phyloP scores from a whole-genome alignment of 2,888 invertebrate species.

The Cremastinae sp. region DNA sequence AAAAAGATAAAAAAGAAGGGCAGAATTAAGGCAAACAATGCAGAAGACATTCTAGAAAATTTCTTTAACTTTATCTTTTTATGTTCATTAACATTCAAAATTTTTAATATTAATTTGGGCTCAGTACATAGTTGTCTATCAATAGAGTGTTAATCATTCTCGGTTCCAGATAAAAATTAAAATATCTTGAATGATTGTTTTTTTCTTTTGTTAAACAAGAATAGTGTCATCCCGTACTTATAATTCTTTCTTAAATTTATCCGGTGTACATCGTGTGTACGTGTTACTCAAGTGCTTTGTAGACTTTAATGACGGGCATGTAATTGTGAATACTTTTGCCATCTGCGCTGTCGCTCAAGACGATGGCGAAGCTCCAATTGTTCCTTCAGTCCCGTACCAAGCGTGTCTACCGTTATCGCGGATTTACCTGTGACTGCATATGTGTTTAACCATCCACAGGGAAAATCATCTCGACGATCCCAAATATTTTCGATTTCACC shows the following conservation, averaged over 20 bases:
- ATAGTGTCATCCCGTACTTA: background rate
- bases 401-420: conserved; percentile 28
- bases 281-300: conserved; percentile 75
- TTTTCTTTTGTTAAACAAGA: no score
- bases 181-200: no score
- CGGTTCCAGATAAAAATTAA: no score
- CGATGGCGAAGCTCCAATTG: conserved; percentile 78
- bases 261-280: conserved; percentile 68
- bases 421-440: conserved; percentile 5
- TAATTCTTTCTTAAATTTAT: conserved; percentile 35
- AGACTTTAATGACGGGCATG: conserved; percentile 66
- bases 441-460: background rate
- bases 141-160: no score
- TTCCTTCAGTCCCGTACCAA: conserved; percentile 65
- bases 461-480: background rate
- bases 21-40: no score
- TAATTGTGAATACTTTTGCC: conserved; percentile 79
- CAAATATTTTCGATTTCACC: background rate
- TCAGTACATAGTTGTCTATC: no score
- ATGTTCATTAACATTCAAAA: no score
- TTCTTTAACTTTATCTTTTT: no score
- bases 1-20: no score
- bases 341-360: conserved; percentile 77
- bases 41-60: no score
- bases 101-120: no score